Conservation (phyloP, 2,113 vertebrate genomes). For the Morphnarchus princeps region DNA sequence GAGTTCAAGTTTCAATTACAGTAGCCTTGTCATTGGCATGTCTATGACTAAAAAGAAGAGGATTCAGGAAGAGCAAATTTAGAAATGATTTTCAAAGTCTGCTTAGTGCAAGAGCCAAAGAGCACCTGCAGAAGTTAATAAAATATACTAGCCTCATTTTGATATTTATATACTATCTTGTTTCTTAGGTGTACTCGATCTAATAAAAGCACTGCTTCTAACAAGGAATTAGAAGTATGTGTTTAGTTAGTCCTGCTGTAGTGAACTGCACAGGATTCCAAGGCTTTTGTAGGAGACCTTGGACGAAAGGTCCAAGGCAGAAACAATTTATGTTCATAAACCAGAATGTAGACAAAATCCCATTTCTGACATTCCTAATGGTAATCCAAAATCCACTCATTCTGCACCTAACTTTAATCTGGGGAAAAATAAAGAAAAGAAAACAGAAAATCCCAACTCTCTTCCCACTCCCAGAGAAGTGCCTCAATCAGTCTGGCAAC, state of each 20-base stretch:
- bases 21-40: not conserved
- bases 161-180: not conserved
- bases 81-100: not conserved
- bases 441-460: not conserved
- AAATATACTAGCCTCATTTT: not conserved
- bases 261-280: not conserved
- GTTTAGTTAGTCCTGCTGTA: not conserved
- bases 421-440: fast-evolving
- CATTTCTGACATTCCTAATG: not conserved
- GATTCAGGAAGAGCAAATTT: not conserved
- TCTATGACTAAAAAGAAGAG: not conserved
- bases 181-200: not conserved
- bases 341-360: not conserved
- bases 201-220: not conserved
- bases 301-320: not conserved
- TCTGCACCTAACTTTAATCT: not conserved
- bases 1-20: not conserved
- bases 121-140: not conserved
- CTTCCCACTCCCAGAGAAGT: not conserved
- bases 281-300: not conserved
- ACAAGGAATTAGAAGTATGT: not conserved
- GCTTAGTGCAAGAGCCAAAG: not conserved
- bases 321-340: not conserved
- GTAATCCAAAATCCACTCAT: not conserved
- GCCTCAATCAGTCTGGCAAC: not conserved